Conservation (phyloP, 1,140 invertebrate genomes). For the Saccostrea echinata region DNA sequence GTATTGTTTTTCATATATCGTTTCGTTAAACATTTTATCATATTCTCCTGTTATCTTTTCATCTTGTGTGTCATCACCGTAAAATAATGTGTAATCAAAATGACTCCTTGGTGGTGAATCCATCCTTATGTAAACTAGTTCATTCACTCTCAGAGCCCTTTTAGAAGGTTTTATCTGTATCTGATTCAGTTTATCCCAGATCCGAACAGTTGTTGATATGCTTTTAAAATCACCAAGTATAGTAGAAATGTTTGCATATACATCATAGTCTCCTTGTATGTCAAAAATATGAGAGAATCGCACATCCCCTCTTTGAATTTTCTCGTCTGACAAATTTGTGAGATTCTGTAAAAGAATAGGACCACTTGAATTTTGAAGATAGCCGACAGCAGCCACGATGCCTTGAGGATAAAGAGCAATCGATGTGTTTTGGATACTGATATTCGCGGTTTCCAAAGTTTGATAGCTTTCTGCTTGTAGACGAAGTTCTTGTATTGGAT, state of each 20-base stretch:
- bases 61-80: neutral
- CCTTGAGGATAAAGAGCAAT: neutral
- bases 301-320: neutral
- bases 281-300: neutral
- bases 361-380: neutral
- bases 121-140: neutral
- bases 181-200: neutral
- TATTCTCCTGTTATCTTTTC: neutral
- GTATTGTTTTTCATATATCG: neutral
- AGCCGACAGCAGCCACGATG: neutral
- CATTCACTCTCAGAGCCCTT: neutral
- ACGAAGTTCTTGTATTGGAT: neutral
- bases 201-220: neutral
- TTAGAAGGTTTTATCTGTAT: neutral
- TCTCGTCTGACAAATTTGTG: neutral
- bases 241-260: neutral
- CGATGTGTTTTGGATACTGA: neutral
- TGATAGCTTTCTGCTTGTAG: neutral
- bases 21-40: neutral
- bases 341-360: neutral
- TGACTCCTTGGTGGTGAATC: neutral
- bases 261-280: neutral
- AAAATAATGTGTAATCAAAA: neutral
- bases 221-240: too few species aligned
- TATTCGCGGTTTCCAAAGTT: neutral